phyloP scores from a whole-genome alignment of 2,888 invertebrate species.

The Theretra japonica region DNA sequence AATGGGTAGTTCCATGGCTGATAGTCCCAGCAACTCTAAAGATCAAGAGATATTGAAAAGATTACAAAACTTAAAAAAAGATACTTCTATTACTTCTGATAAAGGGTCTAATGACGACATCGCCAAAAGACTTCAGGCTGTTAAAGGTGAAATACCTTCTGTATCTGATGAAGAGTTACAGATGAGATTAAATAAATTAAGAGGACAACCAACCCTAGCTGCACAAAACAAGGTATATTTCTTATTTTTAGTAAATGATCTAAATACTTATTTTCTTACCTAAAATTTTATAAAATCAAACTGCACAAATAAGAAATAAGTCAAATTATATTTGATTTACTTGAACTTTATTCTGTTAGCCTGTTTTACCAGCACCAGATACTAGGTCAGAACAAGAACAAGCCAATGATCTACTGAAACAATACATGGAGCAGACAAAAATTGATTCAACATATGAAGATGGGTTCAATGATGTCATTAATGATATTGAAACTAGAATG shows the following conservation, averaged over 20 bases:
- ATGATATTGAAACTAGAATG: conserved; percentile 66
- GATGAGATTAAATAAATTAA: conserved; percentile 87
- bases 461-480: conserved; percentile 68
- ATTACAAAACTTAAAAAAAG: conserved; percentile 87
- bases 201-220: conserved; percentile 78
- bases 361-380: conserved; percentile 78
- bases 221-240: conserved; percentile 57
- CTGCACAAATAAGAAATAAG: neutral
- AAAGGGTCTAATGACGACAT: conserved; percentile 58
- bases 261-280: neutral
- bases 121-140: conserved; percentile 60
- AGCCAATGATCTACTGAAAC: conserved; percentile 88
- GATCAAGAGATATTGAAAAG: conserved; percentile 88
- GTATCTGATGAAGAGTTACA: conserved; percentile 87
- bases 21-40: conserved; percentile 56
- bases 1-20: conserved; percentile 23
- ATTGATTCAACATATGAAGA: conserved; percentile 75
- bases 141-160: conserved; percentile 67
- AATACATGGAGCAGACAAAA: conserved; percentile 80
- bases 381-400: conserved; percentile 88
- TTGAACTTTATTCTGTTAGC: conserved; percentile 52
- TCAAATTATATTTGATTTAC: neutral
- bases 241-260: neutral
- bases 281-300: no score
- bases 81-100: conserved; percentile 55